A percentile compares a stretch with the other conserved stretches of the same genome.
phyloP scores from a whole-genome alignment of 2,888 invertebrate species.

The Teinopalpus imperialis region DNA sequence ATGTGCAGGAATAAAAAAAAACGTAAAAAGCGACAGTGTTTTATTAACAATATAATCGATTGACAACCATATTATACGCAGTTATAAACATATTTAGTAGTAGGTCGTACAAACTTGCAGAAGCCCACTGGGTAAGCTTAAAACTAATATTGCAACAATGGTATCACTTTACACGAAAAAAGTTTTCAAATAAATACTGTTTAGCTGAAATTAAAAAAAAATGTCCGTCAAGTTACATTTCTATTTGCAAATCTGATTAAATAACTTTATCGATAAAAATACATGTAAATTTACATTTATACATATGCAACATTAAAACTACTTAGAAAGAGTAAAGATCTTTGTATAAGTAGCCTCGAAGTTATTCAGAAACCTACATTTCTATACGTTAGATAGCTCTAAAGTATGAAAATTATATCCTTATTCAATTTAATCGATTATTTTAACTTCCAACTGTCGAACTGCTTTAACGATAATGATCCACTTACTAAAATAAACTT shows the following conservation, averaged over 20 bases:
- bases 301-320: conserved; percentile 51
- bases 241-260: conserved; percentile 22
- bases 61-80: conserved; percentile 37
- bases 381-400: conserved; percentile 35
- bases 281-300: conserved; percentile 63
- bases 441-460: background rate
- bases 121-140: conserved; percentile 57
- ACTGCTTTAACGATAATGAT: background rate
- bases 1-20: conserved; percentile 42
- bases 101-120: conserved; percentile 49
- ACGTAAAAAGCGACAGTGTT: conserved; percentile 68
- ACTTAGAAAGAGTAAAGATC: conserved; percentile 31
- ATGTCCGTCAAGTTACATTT: conserved; percentile 16
- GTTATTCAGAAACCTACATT: conserved; percentile 27
- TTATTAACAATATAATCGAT: conserved; percentile 71
- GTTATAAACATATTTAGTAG: conserved; percentile 30
- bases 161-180: conserved; percentile 67
- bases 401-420: conserved; percentile 34
- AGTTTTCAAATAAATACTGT: conserved; percentile 37
- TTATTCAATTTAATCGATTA: background rate
- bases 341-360: conserved; percentile 28
- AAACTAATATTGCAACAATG: conserved; percentile 77
- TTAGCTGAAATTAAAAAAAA: conserved; percentile 27
- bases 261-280: conserved; percentile 28
- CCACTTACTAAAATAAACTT: background rate